These are phyloP conservation scores for Rallus limicola DNA, from an alignment of 2,113 vertebrate species.

Conservation along the genomic window DNA sequence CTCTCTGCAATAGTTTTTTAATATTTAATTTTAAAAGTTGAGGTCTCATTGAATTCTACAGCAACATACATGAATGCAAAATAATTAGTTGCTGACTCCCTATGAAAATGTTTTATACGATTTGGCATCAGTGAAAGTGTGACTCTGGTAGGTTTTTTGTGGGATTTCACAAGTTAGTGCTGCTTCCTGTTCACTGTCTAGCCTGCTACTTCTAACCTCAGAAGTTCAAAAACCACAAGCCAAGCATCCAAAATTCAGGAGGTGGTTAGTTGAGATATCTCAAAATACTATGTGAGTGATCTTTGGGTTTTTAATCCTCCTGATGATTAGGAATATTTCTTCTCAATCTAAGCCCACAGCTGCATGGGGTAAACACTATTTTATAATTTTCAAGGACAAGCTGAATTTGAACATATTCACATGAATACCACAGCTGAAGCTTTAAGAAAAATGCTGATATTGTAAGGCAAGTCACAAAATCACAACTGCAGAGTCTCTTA, in stretches of 20 bases:
- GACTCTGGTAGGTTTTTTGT: not conserved
- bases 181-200: not conserved
- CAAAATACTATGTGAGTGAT: not conserved
- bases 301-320: not conserved
- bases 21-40: conserved; percentile 32
- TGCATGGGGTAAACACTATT: not conserved
- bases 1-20: conserved; percentile 20
- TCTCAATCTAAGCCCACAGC: not conserved
- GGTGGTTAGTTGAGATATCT: not conserved
- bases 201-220: not conserved
- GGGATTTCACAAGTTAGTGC: not conserved
- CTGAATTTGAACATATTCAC: not conserved
- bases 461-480: not conserved
- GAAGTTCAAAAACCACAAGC: not conserved
- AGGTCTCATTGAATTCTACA: conserved; percentile 6
- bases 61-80: not conserved
- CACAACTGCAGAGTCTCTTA: not conserved
- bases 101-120: not conserved
- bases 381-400: not conserved
- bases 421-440: not conserved
- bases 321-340: not conserved
- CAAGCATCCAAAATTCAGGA: not conserved
- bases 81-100: not conserved
- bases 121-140: not conserved
- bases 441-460: not conserved